These are phyloP conservation scores for Chironomus tepperi DNA, from an alignment of 1,140 invertebrate species.

Conservation along the genomic window DNA sequence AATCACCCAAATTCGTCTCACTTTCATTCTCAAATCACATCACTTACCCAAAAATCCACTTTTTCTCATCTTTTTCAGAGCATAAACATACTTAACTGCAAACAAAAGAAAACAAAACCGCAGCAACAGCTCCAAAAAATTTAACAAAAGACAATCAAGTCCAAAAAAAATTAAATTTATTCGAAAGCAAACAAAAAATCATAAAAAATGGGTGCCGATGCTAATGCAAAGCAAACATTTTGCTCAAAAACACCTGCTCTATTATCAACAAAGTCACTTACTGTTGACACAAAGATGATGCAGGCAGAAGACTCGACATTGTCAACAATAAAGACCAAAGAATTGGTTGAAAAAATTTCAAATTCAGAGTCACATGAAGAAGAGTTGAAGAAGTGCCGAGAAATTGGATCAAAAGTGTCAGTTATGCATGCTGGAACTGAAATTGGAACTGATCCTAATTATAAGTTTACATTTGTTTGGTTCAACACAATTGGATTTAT, in stretches of 20 bases:
- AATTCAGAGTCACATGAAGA: not conserved
- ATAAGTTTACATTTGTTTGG: constrained; percentile 45
- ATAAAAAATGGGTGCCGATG: constrained; percentile 16
- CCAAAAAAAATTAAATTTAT: too few species aligned
- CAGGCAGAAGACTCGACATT: not conserved
- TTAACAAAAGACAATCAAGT: too few species aligned
- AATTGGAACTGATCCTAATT: constrained; percentile 43
- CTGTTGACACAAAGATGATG: not conserved
- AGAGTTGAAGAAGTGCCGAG: not conserved
- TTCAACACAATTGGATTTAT: constrained; percentile 44
- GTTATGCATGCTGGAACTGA: not conserved
- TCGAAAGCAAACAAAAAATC: not conserved
- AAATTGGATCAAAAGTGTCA: not conserved
- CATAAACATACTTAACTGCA: too few species aligned
- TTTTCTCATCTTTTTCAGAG: too few species aligned
- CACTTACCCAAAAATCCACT: too few species aligned
- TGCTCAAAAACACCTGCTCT: not conserved
- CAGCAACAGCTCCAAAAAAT: too few species aligned
- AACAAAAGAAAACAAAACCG: too few species aligned
- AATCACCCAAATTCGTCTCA: too few species aligned
- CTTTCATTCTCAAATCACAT: too few species aligned
- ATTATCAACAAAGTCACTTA: not conserved
- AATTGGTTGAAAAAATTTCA: not conserved
- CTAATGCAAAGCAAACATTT: not conserved
- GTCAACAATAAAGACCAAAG: not conserved